Base-by-base conservation (phyloP, 2,113 vertebrate genomes). In the Reinhardtius hippoglossoides region DNA sequence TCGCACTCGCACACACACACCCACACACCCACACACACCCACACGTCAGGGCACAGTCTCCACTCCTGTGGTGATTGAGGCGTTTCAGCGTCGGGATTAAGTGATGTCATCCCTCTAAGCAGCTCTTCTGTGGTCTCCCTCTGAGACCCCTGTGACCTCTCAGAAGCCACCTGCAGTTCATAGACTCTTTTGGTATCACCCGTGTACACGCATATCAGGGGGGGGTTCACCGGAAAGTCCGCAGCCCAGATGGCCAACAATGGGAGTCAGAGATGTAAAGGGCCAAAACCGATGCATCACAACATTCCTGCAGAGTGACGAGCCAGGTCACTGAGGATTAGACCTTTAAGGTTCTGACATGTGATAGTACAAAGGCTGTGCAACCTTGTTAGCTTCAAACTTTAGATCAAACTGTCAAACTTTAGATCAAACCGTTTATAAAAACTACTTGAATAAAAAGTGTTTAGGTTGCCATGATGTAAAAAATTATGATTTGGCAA, bases 121-220 rank as follows among this genome's bases (percentile, higher is more conserved):
- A 26, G 74, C 81, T 77, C 73, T 73, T 81, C 44, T 80, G 64
- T 61, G 80, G 81, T 77, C 44, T 77, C 83, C 84, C 84, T 74
- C 31, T 21, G 81, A 82, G 86, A 82, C 73, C 80, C 54, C 65
- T 23, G 31, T 31, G 31, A 31, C 31, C 31, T 7, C 31, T 31
- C 44, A 60, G 78, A 76, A 88, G 77, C 71, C 92, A 93, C 91
- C 92, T 92, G 89, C 83, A 88, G 58, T 80, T 79, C 85, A 85
- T 63, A 85, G 87, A 88, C 82, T 31, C 31, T 31, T 31, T 31
- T 31, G 31, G 31, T 31, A 88, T 61, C 72, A 44, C 52, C 59
- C 23, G 2, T 68, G 67, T 69, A 46, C 62, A 67, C 0, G n/a
- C 37, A 57, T 72, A 3, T 3, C 46, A 14, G 55, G 72, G 62